These are phyloP conservation scores for Eurystomus gularis DNA, from an alignment of 2,113 vertebrate species.

Conservation along the genomic window DNA sequence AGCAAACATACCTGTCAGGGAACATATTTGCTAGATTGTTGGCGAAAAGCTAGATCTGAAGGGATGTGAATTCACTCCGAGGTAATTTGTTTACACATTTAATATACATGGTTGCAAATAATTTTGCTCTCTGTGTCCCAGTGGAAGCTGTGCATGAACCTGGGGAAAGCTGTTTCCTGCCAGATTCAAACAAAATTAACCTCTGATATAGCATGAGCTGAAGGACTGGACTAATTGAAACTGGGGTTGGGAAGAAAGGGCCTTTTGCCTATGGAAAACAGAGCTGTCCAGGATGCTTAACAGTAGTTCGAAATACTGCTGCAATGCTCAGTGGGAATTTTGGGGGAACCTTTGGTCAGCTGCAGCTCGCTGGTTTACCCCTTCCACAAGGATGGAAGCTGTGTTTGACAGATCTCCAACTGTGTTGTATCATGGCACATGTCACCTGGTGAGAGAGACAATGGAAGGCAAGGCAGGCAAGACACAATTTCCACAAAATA, in stretches of 20 bases:
- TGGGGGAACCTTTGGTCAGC: not conserved
- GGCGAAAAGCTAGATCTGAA: not conserved
- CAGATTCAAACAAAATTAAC: not conserved
- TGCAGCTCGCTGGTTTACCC: not conserved
- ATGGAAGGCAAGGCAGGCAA: not conserved
- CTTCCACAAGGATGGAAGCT: not conserved
- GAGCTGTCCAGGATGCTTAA: not conserved
- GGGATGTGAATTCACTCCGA: not conserved
- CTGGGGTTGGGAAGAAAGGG: not conserved
- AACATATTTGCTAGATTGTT: constrained; percentile 9
- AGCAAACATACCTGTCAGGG: constrained; percentile 41
- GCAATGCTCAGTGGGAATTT: not conserved
- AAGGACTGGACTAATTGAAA: not conserved
- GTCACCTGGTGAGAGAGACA: not conserved
- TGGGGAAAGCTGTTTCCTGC: not conserved
- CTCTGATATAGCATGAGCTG: not conserved
- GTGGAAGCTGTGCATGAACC: not conserved
- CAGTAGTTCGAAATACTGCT: not conserved
- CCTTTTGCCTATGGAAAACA: not conserved
- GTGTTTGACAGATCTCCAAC: not conserved
- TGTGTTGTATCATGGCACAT: not conserved
- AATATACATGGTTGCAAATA: not conserved
- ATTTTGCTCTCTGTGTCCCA: not conserved
- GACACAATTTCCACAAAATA: not conserved
- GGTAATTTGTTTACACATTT: not conserved